Conservation (phyloP, 1,140 invertebrate genomes). For the Littorina saxatilis region DNA sequence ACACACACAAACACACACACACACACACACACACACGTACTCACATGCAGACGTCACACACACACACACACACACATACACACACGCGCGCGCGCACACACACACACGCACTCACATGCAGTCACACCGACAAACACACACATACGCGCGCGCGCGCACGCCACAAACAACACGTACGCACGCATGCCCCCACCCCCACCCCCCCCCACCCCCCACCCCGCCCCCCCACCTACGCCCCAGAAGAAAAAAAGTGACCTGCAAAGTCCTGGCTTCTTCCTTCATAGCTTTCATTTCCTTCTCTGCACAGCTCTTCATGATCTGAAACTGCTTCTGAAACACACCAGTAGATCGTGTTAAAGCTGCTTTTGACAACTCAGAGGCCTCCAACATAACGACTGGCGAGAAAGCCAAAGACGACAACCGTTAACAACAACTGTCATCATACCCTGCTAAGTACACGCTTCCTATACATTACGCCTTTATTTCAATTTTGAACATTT, state of each 20-base stretch:
- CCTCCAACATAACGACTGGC: too few relatives aligned
- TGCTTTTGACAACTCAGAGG: too few relatives aligned
- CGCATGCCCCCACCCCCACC: background rate
- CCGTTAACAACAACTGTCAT: too few relatives aligned
- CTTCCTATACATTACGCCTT: too few relatives aligned
- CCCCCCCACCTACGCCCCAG: background rate
- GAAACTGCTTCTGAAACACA: slow-evolving; percentile 39
- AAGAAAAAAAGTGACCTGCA: slow-evolving; percentile 34
- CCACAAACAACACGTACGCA: background rate
- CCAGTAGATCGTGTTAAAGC: too few relatives aligned
- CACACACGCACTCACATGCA: background rate
- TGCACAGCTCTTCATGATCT: slow-evolving; percentile 35
- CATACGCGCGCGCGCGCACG: background rate
- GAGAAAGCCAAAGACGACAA: too few relatives aligned
- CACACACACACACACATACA: background rate
- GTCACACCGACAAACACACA: slow-evolving; percentile 13
- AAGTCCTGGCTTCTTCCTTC: slow-evolving; percentile 38
- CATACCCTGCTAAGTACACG: too few relatives aligned
- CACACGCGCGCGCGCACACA: background rate
- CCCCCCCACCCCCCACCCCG: background rate
- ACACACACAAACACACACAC: slow-evolving; percentile 3
- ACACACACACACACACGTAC: background rate
- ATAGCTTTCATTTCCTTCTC: slow-evolving; percentile 40
- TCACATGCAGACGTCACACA: background rate
- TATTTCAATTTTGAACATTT: too few relatives aligned